Evolutionary conservation across 2,113 vertebrate genomes (phyloP).

Genomic region (Poeciliopsis retropinna): DNA sequence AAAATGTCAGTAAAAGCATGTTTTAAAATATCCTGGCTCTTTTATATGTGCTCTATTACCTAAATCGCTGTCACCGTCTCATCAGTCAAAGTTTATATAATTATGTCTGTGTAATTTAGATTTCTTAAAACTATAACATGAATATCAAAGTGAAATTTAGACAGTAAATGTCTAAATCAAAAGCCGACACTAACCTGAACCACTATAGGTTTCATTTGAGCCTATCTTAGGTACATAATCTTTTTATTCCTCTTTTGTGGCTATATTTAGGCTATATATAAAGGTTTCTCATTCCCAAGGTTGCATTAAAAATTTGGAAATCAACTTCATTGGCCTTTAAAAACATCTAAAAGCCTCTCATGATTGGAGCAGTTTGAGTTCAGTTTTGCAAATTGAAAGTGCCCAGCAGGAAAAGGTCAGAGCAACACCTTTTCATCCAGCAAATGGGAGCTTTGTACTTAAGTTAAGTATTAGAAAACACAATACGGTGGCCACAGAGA

Average conservation of each 20-base stretch:
- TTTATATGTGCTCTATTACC: too few relatives aligned
- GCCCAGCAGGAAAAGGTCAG: constrained; percentile 15
- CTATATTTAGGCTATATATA: neutral
- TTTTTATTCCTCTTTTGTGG: too few relatives aligned
- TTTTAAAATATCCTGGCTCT: too few relatives aligned
- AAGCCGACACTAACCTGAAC: neutral
- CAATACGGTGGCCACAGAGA: constrained; percentile 21
- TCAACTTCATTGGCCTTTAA: neutral
- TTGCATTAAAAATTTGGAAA: neutral
- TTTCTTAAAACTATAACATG: too few relatives aligned
- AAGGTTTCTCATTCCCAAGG: neutral
- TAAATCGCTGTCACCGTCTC: neutral
- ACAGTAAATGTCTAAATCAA: too few relatives aligned
- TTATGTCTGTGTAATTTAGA: too few relatives aligned
- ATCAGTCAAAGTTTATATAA: too few relatives aligned
- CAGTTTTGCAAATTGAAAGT: constrained; percentile 20
- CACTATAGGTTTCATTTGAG: neutral
- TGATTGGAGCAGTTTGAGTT: neutral
- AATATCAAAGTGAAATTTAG: too few relatives aligned
- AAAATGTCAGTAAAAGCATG: too few relatives aligned
- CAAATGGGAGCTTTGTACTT: constrained; percentile 26
- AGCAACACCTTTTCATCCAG: constrained; percentile 50
- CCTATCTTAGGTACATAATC: too few relatives aligned
- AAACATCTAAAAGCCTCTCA: constrained; percentile 2
- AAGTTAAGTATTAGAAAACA: constrained; percentile 44